Conservation (phyloP, 2,797 vertebrate genomes). For the Coregonus suidteri region DNA sequence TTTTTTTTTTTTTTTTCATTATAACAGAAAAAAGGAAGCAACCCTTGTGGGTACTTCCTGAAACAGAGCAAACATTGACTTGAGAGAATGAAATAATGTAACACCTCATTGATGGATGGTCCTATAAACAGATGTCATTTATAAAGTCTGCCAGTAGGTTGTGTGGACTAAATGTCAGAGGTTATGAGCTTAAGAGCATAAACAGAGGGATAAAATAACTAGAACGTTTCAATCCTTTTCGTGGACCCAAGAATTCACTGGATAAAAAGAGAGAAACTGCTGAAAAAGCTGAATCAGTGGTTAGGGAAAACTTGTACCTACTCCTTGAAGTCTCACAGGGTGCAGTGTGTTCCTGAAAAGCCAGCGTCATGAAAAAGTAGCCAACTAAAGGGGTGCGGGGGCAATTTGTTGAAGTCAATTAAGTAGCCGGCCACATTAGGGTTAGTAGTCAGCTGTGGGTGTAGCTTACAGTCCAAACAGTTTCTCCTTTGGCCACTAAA, state of each 20-base stretch:
- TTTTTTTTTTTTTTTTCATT: conserved; percentile 15
- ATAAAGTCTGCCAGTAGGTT: not conserved
- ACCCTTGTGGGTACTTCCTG: conserved; percentile 38
- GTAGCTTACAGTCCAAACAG: not conserved
- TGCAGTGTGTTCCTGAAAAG: too few relatives aligned
- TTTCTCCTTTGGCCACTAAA: not conserved
- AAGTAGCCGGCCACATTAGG: too few relatives aligned
- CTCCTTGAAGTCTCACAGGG: not conserved
- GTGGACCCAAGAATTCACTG: not conserved
- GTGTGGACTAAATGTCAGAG: not conserved
- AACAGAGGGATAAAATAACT: too few relatives aligned
- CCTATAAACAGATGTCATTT: not conserved
- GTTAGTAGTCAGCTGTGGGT: too few relatives aligned
- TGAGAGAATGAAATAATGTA: conserved; percentile 17
- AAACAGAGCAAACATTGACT: conserved; percentile 18
- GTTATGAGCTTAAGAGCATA: too few relatives aligned
- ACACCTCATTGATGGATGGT: not conserved
- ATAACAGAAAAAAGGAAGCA: conserved; percentile 33
- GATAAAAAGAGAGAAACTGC: not conserved
- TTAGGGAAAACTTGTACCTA: not conserved
- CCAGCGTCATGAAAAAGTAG: too few relatives aligned
- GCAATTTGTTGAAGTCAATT: too few relatives aligned
- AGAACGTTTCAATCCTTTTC: not conserved
- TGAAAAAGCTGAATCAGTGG: not conserved
- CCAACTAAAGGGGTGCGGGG: too few relatives aligned